Conservation (phyloP, 2,888 invertebrate genomes). For the Ochropleura plecta region DNA sequence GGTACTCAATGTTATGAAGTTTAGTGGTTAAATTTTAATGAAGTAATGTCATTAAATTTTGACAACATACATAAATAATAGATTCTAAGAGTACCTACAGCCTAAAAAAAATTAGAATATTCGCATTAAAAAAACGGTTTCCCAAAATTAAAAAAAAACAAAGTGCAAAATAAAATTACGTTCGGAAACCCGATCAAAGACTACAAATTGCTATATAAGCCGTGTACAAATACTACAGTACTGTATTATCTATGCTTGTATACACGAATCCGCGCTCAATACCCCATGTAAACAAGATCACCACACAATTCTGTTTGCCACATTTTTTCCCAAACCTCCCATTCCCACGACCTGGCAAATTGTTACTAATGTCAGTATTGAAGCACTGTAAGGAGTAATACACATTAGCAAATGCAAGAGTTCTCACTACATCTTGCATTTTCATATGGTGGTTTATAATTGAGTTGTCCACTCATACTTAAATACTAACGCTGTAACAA, state of each 20-base stretch:
- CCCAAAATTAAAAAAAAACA: too few relatives aligned
- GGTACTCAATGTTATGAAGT: too few relatives aligned
- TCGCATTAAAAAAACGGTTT: too few relatives aligned
- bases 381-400: slow-evolving; percentile 18
- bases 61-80: too few relatives aligned
- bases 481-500: too few relatives aligned
- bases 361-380: slow-evolving; percentile 51
- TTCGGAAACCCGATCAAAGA: neutral
- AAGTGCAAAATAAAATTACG: neutral
- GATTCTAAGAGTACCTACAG: too few relatives aligned
- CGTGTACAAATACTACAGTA: neutral
- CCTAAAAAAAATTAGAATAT: too few relatives aligned
- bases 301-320: slow-evolving; percentile 32
- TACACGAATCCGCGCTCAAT: neutral
- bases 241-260: neutral
- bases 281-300: slow-evolving; percentile 47
- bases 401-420: slow-evolving; percentile 5
- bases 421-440: neutral
- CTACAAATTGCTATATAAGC: neutral
- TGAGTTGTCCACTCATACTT: neutral
- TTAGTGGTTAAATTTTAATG: neutral
- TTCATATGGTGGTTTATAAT: neutral
- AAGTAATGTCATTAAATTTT: neutral
- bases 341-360: slow-evolving; percentile 63
- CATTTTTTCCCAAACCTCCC: slow-evolving; percentile 49